These are phyloP conservation scores for Picathartes gymnocephalus DNA, from an alignment of 2,113 vertebrate species.

Conservation along the genomic window DNA sequence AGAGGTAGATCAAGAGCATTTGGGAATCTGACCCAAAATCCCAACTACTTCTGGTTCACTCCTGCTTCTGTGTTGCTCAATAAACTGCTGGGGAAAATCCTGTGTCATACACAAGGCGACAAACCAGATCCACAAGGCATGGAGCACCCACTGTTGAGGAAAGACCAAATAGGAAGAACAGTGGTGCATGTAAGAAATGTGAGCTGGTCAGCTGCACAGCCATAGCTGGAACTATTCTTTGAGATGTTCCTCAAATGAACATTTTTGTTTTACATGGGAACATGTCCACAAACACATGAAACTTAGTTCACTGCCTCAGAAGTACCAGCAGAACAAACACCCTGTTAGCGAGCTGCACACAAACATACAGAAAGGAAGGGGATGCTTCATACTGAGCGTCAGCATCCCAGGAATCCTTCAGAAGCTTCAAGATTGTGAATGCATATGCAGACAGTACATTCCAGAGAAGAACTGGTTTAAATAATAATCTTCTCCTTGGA, in stretches of 20 bases:
- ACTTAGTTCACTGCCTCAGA: not conserved
- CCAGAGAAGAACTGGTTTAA: not conserved
- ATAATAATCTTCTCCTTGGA: not conserved
- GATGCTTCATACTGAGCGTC: not conserved
- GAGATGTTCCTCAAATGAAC: not conserved
- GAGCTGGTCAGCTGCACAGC: not conserved
- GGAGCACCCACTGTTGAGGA: not conserved
- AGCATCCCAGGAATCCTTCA: not conserved
- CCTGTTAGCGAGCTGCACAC: fast-evolving
- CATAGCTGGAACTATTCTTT: not conserved
- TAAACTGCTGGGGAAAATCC: not conserved
- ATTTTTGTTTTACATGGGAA: not conserved
- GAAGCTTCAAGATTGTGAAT: not conserved
- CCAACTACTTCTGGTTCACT: not conserved
- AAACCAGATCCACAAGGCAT: not conserved
- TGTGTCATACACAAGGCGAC: not conserved
- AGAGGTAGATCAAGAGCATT: not conserved
- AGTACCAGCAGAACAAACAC: not conserved
- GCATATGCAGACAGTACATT: not conserved
- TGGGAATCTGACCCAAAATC: not conserved
- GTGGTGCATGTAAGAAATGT: not conserved
- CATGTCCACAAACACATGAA: not conserved
- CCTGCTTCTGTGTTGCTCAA: not conserved
- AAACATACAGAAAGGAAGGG: not conserved
- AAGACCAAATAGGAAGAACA: not conserved